Percentiles rank a stretch among this genome's conserved stretches.
Evolutionary conservation across 2,797 vertebrate genomes (phyloP).

Genomic region (Dipus sagitta): DNA sequence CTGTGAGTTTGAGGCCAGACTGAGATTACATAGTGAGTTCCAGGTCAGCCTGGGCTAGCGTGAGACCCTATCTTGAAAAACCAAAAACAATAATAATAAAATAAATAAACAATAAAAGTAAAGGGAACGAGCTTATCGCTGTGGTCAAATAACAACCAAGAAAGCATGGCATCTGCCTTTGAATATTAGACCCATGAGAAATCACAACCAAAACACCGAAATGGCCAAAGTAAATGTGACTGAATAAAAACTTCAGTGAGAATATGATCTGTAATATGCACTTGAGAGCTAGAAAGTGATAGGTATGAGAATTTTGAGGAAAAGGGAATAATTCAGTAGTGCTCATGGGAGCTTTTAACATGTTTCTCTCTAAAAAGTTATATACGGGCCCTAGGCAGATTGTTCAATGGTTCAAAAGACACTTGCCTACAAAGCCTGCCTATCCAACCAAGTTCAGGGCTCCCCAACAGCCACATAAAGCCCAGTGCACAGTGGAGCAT

Average conservation of each 20-base stretch:
- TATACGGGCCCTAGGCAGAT: too few species aligned
- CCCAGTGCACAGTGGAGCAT: too few species aligned
- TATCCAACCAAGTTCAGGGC: too few species aligned
- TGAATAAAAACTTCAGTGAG: neutral
- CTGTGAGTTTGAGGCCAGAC: too few species aligned
- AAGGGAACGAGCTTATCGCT: neutral
- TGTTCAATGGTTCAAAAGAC: too few species aligned
- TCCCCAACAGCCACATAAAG: too few species aligned
- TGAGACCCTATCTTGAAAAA: too few species aligned
- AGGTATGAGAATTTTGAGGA: neutral
- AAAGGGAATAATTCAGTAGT: neutral
- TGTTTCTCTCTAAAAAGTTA: slow-evolving; percentile 14
- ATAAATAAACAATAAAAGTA: neutral
- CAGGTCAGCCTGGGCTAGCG: too few species aligned
- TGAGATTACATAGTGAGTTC: too few species aligned
- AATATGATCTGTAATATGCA: neutral
- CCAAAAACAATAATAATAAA: neutral
- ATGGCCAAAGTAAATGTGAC: neutral
- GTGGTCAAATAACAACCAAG: neutral
- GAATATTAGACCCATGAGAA: neutral
- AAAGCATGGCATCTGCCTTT: neutral
- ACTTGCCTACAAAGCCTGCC: too few species aligned
- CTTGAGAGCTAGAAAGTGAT: neutral
- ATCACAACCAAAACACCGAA: neutral
- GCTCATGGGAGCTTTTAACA: neutral